Base-by-base conservation (phyloP, 2,113 vertebrate species). In the Anguilla japonica region DNA sequence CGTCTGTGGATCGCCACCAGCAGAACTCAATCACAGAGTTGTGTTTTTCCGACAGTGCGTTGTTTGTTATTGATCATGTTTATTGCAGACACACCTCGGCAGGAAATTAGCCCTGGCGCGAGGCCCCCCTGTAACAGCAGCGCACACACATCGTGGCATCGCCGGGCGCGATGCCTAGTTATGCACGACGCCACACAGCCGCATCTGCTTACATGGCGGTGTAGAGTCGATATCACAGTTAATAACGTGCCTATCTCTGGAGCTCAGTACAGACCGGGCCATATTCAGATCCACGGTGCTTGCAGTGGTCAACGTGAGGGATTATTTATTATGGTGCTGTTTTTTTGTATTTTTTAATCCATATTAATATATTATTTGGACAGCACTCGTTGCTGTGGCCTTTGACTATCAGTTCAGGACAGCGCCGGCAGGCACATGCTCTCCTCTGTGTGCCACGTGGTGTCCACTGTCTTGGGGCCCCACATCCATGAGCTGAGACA, bases 1-100 rank as follows among this genome's bases (percentile, higher is more conserved):
- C 46, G 57, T 83, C 81, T 80, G 40, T 91, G 91, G 91, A 92
- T 91, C 89, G 88, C 87, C 89, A 92, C 83, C 60, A 88, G 89
- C 84, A 89, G 75, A 85, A 88, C 84, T 81, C 75, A 84, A 84
- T 84, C 83, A 53, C 39, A 14, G 26, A 29, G 81, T 50, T 16
- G 8, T 43, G 20, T 20, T 4, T 81, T 41, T 75, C 29, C 79
- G 29, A 26, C 0, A 46, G 22, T 46, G 14, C 15, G 41, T 41
- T 67, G n/a, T 63, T 60, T 63, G 20, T 75, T 75, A 75, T 75
- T 14, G 71, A 34, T 75, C 13, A 9, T 34, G 71, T 75, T 75
- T n/a, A 34, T 75, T 53, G 13, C 11, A 1, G 5, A 34, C 67
- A 75, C n/a, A 75, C 67, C 9, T 75, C 34, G 67, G 26, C n/a